Evolutionary conservation across 2,113 vertebrate species (phyloP).

Genomic region (Pelusios castaneus): DNA sequence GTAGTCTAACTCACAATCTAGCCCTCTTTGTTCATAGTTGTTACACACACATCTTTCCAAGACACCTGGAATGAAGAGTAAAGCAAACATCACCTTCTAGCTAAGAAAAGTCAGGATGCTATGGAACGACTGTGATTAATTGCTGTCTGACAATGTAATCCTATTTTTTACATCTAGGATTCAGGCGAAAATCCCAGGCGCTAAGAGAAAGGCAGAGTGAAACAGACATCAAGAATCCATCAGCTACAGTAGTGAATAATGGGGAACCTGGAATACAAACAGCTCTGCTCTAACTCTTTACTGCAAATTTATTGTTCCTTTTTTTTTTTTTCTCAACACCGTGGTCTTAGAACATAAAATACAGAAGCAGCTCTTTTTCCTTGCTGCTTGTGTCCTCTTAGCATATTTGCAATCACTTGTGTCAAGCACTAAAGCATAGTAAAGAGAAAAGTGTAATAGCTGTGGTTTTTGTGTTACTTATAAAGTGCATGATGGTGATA

Average conservation of each 20-base stretch:
- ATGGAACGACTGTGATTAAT: neutral
- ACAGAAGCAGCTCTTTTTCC: slow-evolving; percentile 75
- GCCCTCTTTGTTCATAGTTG: neutral
- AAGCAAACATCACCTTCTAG: neutral
- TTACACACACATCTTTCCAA: neutral
- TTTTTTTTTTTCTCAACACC: slow-evolving; percentile 75
- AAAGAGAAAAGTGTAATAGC: slow-evolving; percentile 86
- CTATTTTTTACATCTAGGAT: slow-evolving; percentile 80
- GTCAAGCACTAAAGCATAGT: slow-evolving; percentile 89
- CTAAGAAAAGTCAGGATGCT: neutral
- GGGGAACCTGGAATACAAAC: slow-evolving; percentile 75
- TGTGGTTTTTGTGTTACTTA: slow-evolving; percentile 94
- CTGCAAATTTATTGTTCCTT: slow-evolving; percentile 81
- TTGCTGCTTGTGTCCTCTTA: slow-evolving; percentile 82
- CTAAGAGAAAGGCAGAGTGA: slow-evolving; percentile 96
- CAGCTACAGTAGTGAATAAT: slow-evolving; percentile 58
- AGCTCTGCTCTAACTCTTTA: slow-evolving; percentile 79
- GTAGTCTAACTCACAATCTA: neutral
- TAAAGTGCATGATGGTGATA: slow-evolving; percentile 97
- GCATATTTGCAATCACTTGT: slow-evolving; percentile 85
- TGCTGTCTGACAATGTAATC: neutral
- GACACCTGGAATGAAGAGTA: rapidly evolving
- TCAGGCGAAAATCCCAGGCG: slow-evolving; percentile 97
- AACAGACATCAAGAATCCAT: slow-evolving; percentile 46
- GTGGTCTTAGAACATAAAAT: slow-evolving; percentile 84